Conservation (phyloP, 2,113 vertebrate species). For the Fulica atra region DNA sequence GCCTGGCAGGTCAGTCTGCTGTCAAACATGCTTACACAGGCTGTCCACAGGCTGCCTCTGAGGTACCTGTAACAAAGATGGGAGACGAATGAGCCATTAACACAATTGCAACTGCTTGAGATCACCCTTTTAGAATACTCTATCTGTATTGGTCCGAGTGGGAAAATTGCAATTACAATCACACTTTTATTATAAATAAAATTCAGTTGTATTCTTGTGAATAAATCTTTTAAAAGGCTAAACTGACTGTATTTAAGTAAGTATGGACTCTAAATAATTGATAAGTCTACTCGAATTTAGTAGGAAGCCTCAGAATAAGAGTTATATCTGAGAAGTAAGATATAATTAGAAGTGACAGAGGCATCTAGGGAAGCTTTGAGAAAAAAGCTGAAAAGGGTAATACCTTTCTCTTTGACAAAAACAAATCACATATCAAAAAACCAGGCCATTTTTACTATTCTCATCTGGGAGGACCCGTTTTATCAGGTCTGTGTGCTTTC, state of each 20-base stretch:
- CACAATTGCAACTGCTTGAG: no score
- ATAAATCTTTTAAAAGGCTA: background rate
- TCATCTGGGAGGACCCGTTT: background rate
- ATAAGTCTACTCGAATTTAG: background rate
- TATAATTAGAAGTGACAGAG: background rate
- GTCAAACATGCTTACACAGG: background rate
- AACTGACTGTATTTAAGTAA: background rate
- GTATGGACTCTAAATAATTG: background rate
- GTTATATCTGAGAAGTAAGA: background rate
- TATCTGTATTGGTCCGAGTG: background rate
- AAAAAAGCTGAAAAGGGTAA: background rate
- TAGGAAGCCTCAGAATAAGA: background rate
- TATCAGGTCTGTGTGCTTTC: background rate
- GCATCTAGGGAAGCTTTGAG: background rate
- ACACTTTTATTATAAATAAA: background rate
- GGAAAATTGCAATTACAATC: rapidly evolving
- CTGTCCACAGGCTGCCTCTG: background rate
- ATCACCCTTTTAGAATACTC: background rate
- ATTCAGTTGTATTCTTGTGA: background rate
- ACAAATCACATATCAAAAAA: background rate
- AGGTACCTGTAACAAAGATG: background rate
- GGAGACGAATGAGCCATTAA: background rate
- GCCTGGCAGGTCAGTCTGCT: background rate
- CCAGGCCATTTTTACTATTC: background rate
- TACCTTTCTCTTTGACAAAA: background rate